Base-by-base conservation (phyloP, 1,140 invertebrate species). In the Aphelinus atriplicis region DNA sequence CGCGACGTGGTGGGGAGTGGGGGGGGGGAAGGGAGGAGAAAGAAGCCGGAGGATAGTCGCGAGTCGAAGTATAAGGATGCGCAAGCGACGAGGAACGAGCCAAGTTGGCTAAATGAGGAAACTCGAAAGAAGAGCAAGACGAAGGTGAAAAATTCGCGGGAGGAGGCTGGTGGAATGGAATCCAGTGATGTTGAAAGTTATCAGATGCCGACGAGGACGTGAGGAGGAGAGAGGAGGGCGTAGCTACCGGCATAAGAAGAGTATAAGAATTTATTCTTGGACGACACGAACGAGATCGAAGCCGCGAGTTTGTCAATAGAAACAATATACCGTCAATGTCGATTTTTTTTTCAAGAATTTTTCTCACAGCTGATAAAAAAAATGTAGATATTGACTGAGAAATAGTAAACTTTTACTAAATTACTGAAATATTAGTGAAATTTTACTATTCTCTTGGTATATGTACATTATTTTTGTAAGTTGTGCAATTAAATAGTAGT, bases 141-240 rank as follows among this genome's bases (percentile, higher is more conserved):
- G 42, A 10, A 62, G 48, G 48, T 70, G n/a, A 70, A 70, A 70
- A 70, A 53, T 61, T 70, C 48, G 9, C 51, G 48, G 2, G 26
- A 10, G 7, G 1, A 6, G 1, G 45, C 4, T 45, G 64, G 7
- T 43, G 46, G 42, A 60, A 42, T 3, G 42, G 48, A 9, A 66
- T 9, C 3, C 68, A 46, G 48, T 42, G 47, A 62, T 45, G 48
- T 45, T 9, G 48, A 70, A 70, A 9, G 47, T 70, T 70, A 70
- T 51, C 61, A 70, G 68, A 53, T 53, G 43, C 68, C 9, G 42
- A 61, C 48, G 55, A 62, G 26, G 10, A 69, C 50, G 56, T 9
- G 45, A 57, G 1, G 42, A 69, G 1, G 6, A 45, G 48, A 57
- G 43, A 48, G 0, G n/a, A 51, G 26, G 10, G 3, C 26, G 56